Evolutionary conservation across 2,113 vertebrate species (phyloP), one percentile per base, ranked within the genome.

Genomic region (Sciurus niger): DNA sequence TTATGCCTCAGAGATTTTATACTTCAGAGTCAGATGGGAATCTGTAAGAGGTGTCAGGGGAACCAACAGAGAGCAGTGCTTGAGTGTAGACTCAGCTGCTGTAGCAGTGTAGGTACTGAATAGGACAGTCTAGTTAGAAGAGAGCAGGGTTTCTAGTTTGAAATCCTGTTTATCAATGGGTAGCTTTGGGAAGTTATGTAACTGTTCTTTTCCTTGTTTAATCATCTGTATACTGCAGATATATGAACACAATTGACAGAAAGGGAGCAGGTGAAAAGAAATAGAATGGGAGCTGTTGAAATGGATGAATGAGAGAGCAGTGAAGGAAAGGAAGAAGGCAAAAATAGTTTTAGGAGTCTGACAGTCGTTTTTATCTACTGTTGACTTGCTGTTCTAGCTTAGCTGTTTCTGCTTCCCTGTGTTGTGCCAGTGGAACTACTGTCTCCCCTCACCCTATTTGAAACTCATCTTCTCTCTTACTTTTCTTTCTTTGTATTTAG

Each of bases 131-230:
- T 28, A 68, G 17, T 76, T 10, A 63, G 40, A 72, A 83, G 63
- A 91, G 13, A 30, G 40, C 32, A 73, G 28, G 55, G 37, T 80
- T 84, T 96, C 53, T 92, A 46, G n/a, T 83, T 94, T 96, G 58
- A 84, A 95, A 73, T 94, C 24, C 86, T 93, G 13, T 60, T 95
- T 90, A 82, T 67, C 46, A 28, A 12, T 88, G 55, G 43, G 17
- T 93, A 65, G 70, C 22, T 94, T 72, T 8, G 43, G 60, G 32
- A 53, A 97, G 48, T 94, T 86, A 32, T 65, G 3, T 90, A 93
- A 85, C 78, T 94, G 7, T 84, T 72, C 28, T 84, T 92, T 83
- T 51, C 82, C n/a, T 83, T 91, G 24, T 88, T 88, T 82, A 48
- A 18, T 89, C 28, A 48, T 43, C 37, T 87, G 0, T 93, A 70